phyloP scores from a whole-genome alignment of 2,113 vertebrate species.

The Neodon shergylaensis region DNA sequence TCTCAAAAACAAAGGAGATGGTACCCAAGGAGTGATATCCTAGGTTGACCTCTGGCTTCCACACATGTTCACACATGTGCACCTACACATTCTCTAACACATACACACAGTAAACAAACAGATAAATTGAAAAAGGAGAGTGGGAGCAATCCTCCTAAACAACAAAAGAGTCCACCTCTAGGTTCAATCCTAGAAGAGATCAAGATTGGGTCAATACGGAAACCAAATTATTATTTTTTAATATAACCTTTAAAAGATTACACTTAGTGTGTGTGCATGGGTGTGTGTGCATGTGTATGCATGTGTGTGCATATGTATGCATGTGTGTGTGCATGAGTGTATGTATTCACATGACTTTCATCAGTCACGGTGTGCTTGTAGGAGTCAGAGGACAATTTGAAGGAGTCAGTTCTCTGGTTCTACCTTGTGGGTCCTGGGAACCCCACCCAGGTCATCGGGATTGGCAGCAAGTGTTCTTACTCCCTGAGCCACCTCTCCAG shows the following conservation, averaged over 20 bases:
- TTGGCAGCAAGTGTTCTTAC: neutral
- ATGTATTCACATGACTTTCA: too few relatives aligned
- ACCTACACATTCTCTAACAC: neutral
- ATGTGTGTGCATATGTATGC: too few relatives aligned
- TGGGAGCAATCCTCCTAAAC: neutral
- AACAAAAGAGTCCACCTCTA: neutral
- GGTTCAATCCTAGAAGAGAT: neutral
- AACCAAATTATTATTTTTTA: neutral
- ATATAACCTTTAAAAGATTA: neutral
- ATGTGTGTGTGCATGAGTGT: neutral
- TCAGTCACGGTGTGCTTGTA: neutral
- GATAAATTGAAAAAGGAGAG: too few relatives aligned
- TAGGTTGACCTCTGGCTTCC: neutral
- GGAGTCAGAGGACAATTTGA: neutral
- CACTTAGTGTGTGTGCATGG: neutral
- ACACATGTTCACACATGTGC: too few relatives aligned
- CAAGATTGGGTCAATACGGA: neutral
- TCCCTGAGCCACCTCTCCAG: neutral
- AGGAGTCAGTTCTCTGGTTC: neutral
- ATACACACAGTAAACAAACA: neutral
- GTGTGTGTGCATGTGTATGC: too few relatives aligned
- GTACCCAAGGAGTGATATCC: neutral
- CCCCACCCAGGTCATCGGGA: too few relatives aligned
- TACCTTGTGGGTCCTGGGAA: neutral
- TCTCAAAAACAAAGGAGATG: neutral